Conservation (phyloP, 2,888 invertebrate species). For the Amiota minor region DNA sequence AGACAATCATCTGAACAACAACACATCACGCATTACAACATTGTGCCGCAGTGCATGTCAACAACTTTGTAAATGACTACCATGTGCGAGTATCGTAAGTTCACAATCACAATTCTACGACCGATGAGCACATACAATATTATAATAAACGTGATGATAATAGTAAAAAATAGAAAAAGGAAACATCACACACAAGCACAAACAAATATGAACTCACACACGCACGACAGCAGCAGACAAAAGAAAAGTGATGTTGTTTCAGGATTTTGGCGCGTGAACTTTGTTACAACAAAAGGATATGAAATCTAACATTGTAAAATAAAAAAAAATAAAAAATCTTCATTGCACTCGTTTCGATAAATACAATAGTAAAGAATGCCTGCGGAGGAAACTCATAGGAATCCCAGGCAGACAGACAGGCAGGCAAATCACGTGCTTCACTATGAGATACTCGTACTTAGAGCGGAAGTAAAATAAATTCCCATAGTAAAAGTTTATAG, state of each 20-base stretch:
- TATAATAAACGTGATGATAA: conserved; percentile 14
- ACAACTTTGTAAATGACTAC: conserved; percentile 14
- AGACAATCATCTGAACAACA: conserved; percentile 22
- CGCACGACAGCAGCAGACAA: neutral
- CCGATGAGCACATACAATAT: neutral
- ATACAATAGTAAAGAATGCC: no score
- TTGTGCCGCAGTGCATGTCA: conserved; percentile 10
- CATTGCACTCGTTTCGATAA: no score
- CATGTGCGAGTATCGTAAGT: neutral
- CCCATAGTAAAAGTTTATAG: no score
- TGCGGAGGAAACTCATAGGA: no score
- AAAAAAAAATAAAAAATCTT: no score
- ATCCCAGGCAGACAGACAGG: no score
- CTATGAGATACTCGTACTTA: no score
- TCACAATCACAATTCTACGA: neutral
- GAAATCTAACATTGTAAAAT: no score
- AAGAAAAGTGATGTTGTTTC: no score
- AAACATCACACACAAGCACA: no score
- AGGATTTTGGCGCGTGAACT: conserved; percentile 10
- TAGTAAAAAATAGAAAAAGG: neutral
- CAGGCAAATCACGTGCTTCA: no score
- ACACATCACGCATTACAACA: conserved; percentile 18
- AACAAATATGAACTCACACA: neutral
- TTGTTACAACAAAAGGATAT: neutral
- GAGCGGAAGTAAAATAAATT: no score